A percentile compares a stretch with the other conserved stretches of the same genome.
Conservation (phyloP, 2,113 vertebrate genomes). For the Halcyon malimbica region DNA sequence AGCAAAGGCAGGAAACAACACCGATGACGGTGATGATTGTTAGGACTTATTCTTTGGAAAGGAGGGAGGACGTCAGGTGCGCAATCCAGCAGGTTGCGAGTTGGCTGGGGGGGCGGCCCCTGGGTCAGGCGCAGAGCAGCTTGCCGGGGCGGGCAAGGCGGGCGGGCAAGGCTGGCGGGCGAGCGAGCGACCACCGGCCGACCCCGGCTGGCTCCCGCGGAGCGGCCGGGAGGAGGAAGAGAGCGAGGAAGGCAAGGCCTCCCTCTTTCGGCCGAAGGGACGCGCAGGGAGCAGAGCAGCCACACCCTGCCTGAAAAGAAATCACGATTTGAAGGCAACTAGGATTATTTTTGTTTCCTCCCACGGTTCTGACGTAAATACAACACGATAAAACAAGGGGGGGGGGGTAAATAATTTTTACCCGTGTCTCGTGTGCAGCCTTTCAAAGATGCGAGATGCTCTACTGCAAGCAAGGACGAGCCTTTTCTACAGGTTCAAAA, state of each 20-base stretch:
- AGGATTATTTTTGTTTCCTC: rapidly evolving
- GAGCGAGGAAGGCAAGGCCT: not conserved
- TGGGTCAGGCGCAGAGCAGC: not conserved
- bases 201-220: not conserved
- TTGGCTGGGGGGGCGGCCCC: not conserved
- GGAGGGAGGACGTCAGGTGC: not conserved
- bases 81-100: no score
- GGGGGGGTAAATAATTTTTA: rapidly evolving
- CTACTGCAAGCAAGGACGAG: not conserved
- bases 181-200: not conserved
- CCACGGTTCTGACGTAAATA: rapidly evolving
- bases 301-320: not conserved
- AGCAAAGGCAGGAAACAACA: not conserved
- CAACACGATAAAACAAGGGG: not conserved
- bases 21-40: no score
- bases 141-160: not conserved
- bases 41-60: not conserved
- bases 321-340: not conserved
- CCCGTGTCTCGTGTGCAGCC: rapidly evolving
- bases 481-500: not conserved
- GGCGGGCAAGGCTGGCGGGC: no score
- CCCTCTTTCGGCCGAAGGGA: not conserved
- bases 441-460: not conserved
- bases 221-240: not conserved
- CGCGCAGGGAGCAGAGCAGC: not conserved